Base-by-base conservation (phyloP, 2,113 vertebrate species). In the Heteronetta atricapilla region DNA sequence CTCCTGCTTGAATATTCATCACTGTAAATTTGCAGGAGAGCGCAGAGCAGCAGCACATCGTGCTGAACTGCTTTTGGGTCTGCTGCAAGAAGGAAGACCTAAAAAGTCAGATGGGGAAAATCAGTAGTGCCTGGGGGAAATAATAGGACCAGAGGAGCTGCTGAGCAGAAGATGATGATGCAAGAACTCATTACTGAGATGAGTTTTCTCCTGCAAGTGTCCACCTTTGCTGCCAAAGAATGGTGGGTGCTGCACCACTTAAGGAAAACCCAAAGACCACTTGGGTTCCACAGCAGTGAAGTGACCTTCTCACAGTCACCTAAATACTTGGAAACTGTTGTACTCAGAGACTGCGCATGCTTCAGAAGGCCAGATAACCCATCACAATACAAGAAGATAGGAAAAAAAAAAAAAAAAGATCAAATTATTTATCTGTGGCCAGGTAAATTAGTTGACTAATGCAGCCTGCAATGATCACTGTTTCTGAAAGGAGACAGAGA, bases 181-280 rank as follows among this genome's bases (percentile, higher is more conserved):
- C 40, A 40, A 40, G 40, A 40, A 40, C 40, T 40, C 40, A 40
- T 40, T 40, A 40, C 40, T 40, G 40, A 40, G 40, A 12, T 40
- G n/a, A 70, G 17, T 59, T 64, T 26, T 13, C 69, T 72, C 29
- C 38, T 66, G 22, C 38, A 62, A 70, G 23, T 0, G 3, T 5
- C 21, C 50, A 59, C 5, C 6, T 79, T 53, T 91, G 38, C 26
- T 52, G n/a, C 21, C 36, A 46, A 72, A 40, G 20, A 58, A 29
- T 6, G 2, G 4, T 34, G 40, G 53, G 34, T 1, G 0, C 19
- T 48, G 29, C 53, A 82, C 21, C 31, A 40, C 4, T 25, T 76
- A 50, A 72, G 44, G n/a, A 75, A 72, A 89, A 58, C 1, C 6
- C 44, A 64, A 79, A 79, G 48, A 40, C 3, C 2, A 2, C 14